A percentile compares a stretch with the other conserved stretches of the same genome.
Conservation (phyloP, 2,888 invertebrate species). For the Seira sanloemensis region DNA sequence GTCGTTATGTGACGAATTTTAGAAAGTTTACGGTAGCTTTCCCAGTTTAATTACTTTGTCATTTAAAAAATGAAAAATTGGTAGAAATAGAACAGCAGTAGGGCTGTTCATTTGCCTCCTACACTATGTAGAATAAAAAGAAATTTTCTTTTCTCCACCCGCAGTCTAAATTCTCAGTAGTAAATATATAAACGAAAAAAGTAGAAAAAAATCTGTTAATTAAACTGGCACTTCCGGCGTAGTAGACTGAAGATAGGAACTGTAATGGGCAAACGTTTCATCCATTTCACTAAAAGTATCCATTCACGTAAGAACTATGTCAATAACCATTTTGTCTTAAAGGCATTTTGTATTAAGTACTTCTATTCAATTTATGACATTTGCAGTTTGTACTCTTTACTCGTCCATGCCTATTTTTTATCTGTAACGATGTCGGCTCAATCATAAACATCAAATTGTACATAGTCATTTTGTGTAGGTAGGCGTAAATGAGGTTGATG, state of each 20-base stretch:
- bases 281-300: too few species aligned
- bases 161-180: conserved; percentile 4
- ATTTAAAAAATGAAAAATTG: too few species aligned
- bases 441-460: neutral
- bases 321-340: too few species aligned
- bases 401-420: neutral
- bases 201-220: too few species aligned
- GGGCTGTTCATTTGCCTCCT: too few species aligned
- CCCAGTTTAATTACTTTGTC: neutral
- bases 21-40: neutral
- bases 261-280: too few species aligned
- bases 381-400: too few species aligned
- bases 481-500: neutral
- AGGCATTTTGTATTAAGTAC: too few species aligned
- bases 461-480: neutral
- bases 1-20: conserved; percentile 12
- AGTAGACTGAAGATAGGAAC: too few species aligned
- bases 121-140: conserved; percentile 3
- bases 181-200: neutral
- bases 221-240: neutral
- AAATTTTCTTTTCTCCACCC: neutral
- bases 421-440: neutral
- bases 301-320: neutral
- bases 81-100: too few species aligned
- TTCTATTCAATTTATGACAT: too few species aligned